Evolutionary conservation across 2,113 vertebrate genomes (phyloP), one percentile per base, ranked within the genome.

Genomic region (Paedocypris sp.): DNA sequence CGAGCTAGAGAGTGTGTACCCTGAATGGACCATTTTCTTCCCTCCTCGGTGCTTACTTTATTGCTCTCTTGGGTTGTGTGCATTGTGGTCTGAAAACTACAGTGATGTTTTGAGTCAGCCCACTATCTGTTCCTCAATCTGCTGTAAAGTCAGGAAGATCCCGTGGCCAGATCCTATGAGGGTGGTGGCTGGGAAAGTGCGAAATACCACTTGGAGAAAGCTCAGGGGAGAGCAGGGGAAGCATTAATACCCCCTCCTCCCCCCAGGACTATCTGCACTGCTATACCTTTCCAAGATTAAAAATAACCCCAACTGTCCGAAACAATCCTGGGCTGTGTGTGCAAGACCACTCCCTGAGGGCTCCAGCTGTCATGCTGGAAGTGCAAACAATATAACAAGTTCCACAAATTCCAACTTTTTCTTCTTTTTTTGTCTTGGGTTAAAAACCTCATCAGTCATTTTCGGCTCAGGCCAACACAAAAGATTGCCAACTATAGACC

Each of bases 151-250:
- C 74, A 70, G 65, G 71, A 77, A 74, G 71, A 73, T 63, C 69
- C 66, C 64, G 23, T 67, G 56, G 35, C 67, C 73, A 64, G 48
- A 36, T 25, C 36, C 43, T 63, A 39, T 71, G 69, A 78, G 79
- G 85, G 84, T 83, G 84, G 82, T 80, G 83, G 79, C 83, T 86
- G 84, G 84, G 85, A 86, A 86, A 84, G 80, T 69, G 80, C 75
- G 68, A 80, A 78, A 61, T 54, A 46, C 57, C 77, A 67, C 50
- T 57, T 16, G 8, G 62, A 69, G 51, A 20, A 70, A 73, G 38
- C 48, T 68, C 81, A 46, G 72, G 50, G 70, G 85, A 85, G 73
- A 75, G 20, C 10, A 68, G 72, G 77, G 82, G 81, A 79, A 78
- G 75, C 79, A 73, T 78, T 74, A 77, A 57, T 45, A 64, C 75